Conservation (phyloP, 2,113 vertebrate genomes). For the Donacobius atricapilla region DNA sequence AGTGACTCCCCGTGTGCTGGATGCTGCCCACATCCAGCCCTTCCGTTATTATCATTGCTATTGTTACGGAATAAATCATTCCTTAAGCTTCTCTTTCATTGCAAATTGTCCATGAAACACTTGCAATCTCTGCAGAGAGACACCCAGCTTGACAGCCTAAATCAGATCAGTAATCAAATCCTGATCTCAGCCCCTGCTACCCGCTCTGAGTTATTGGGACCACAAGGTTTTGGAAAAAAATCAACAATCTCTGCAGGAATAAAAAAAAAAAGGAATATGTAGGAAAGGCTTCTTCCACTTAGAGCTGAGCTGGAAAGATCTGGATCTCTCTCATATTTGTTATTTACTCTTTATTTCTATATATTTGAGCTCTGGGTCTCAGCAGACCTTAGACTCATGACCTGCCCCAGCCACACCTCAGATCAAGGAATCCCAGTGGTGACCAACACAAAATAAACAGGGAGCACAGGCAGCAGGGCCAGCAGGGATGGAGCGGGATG, state of each 20-base stretch:
- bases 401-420: background rate
- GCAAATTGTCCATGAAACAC: constrained; percentile 57
- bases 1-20: background rate
- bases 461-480: background rate
- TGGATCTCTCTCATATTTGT: background rate
- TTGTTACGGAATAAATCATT: constrained; percentile 19
- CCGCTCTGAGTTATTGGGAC: constrained; percentile 13
- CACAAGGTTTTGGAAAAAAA: background rate
- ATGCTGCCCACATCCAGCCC: constrained; percentile 16
- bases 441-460: accelerated
- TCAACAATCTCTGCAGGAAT: background rate
- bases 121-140: constrained; percentile 23
- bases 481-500: background rate
- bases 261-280: background rate
- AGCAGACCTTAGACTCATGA: background rate
- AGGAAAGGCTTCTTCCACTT: background rate
- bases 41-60: background rate
- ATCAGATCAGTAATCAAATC: constrained; percentile 53
- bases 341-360: background rate
- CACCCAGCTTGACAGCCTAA: background rate
- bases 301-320: background rate
- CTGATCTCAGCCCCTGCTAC: background rate
- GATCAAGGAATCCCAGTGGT: background rate
- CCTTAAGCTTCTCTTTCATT: constrained; percentile 41
- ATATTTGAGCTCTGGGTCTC: background rate